Percentiles rank a stretch among this genome's conserved stretches.
Evolutionary conservation across 2,888 invertebrate species (phyloP).

Genomic region (Archips xylosteana): DNA sequence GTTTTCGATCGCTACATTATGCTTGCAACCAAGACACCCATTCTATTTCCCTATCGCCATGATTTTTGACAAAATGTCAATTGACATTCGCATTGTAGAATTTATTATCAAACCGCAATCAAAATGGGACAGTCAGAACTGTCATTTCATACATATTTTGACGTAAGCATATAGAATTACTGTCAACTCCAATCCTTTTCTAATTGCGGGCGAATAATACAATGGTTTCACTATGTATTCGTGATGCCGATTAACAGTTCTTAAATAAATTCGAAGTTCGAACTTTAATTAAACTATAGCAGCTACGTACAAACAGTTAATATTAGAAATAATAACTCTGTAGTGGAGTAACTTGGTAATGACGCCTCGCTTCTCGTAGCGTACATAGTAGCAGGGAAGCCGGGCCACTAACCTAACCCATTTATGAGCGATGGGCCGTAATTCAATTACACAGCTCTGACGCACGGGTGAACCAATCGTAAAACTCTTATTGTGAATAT

Average conservation of each 20-base stretch:
- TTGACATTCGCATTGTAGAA: not conserved
- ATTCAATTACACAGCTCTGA: constrained; percentile 67
- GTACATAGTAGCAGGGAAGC: constrained; percentile 55
- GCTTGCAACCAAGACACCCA: not conserved
- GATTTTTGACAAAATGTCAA: not conserved
- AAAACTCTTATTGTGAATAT: constrained; percentile 30
- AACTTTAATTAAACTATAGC: not conserved
- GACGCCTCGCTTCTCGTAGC: constrained; percentile 49
- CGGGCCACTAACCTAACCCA: constrained; percentile 77
- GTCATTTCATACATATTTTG: no score
- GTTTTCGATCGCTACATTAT: not conserved
- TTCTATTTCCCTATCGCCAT: not conserved
- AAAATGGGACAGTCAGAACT: no score
- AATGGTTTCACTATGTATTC: no score
- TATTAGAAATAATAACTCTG: constrained; percentile 6
- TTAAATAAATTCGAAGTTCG: no score
- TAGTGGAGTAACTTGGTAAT: constrained; percentile 59
- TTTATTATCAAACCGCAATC: no score
- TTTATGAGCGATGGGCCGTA: constrained; percentile 68
- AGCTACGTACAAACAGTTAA: not conserved
- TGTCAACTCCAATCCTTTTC: no score
- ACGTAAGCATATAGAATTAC: no score
- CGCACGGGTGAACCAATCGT: constrained; percentile 47
- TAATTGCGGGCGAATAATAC: no score
- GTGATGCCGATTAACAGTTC: no score